phyloP scores from a whole-genome alignment of 2,113 vertebrate genomes.

The Rhynchomys soricoides region DNA sequence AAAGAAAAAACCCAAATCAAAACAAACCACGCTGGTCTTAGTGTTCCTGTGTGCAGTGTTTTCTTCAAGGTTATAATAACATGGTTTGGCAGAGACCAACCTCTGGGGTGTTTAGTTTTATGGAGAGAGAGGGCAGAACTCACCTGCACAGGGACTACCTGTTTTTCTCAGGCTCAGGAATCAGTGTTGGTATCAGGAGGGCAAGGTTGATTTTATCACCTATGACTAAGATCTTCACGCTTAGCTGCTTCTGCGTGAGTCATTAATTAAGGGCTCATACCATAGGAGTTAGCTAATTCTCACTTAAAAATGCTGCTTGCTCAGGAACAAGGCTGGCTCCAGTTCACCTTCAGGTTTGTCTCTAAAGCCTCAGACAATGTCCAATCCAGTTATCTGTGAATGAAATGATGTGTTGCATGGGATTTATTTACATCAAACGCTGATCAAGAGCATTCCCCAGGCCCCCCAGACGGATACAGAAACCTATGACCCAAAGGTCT shows the following conservation, averaged over 20 bases:
- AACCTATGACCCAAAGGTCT: not conserved
- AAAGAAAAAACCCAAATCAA: not conserved
- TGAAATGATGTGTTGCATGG: not conserved
- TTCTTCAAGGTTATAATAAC: not conserved
- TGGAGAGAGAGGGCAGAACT: not conserved
- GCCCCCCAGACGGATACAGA: not conserved
- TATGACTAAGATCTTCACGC: not conserved
- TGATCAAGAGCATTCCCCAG: not conserved
- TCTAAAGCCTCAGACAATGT: not conserved
- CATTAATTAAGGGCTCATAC: constrained; percentile 7
- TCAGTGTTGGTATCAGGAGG: not conserved
- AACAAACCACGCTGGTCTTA: not conserved
- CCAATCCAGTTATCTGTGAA: not conserved
- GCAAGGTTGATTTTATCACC: not conserved
- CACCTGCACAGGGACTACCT: not conserved
- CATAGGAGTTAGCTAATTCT: constrained; percentile 21
- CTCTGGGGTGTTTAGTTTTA: not conserved
- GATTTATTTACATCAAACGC: not conserved
- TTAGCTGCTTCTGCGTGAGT: not conserved
- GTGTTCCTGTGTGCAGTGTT: not conserved
- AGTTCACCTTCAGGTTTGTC: not conserved
- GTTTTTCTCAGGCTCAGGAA: not conserved
- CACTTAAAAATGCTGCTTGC: constrained; percentile 40
- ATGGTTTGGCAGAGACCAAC: not conserved
- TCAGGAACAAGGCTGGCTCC: constrained; percentile 12